phyloP scores from a whole-genome alignment of 2,888 invertebrate genomes.

The Cartodere bifasciata region DNA sequence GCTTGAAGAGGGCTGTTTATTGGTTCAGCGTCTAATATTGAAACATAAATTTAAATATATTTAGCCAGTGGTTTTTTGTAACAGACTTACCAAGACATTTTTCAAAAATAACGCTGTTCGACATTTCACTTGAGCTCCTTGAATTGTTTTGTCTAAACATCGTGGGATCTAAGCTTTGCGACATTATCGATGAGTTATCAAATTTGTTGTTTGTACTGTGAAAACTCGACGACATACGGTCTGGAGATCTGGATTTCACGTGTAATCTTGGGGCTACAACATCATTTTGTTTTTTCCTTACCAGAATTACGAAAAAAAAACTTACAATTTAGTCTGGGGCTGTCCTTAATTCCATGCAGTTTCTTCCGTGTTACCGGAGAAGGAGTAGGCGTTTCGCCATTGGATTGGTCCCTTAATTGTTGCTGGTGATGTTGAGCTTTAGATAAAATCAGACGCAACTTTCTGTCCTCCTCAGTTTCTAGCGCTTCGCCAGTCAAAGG shows the following conservation, averaged over 20 bases:
- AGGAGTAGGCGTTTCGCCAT: slow-evolving; percentile 14
- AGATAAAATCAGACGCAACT: slow-evolving; percentile 70
- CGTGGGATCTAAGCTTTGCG: slow-evolving; percentile 50
- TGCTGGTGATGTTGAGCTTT: slow-evolving; percentile 87
- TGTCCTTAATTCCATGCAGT: slow-evolving; percentile 35
- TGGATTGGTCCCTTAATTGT: slow-evolving; percentile 58
- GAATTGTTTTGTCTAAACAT: slow-evolving; percentile 36
- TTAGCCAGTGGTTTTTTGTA: background rate
- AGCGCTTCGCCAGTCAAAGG: slow-evolving; percentile 71
- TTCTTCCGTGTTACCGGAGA: slow-evolving; percentile 37
- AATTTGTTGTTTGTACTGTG: slow-evolving; percentile 35
- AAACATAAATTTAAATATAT: slow-evolving; percentile 2
- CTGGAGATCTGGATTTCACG: slow-evolving; percentile 48
- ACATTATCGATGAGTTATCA: slow-evolving; percentile 37
- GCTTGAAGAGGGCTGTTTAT: slow-evolving; percentile 56
- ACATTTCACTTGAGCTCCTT: slow-evolving; percentile 20
- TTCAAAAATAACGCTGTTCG: slow-evolving; percentile 20
- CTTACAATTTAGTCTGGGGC: slow-evolving; percentile 37
- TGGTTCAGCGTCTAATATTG: slow-evolving; percentile 24
- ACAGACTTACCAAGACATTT: slow-evolving; percentile 25
- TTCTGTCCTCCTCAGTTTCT: slow-evolving; percentile 78
- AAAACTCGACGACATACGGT: slow-evolving; percentile 61
- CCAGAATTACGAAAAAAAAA: too few relatives aligned
- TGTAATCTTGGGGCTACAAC: slow-evolving; percentile 28
- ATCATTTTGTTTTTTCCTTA: too few relatives aligned